These are phyloP conservation scores for Crotophaga sulcirostris DNA, from an alignment of 2,113 vertebrate genomes.

Conservation along the genomic window DNA sequence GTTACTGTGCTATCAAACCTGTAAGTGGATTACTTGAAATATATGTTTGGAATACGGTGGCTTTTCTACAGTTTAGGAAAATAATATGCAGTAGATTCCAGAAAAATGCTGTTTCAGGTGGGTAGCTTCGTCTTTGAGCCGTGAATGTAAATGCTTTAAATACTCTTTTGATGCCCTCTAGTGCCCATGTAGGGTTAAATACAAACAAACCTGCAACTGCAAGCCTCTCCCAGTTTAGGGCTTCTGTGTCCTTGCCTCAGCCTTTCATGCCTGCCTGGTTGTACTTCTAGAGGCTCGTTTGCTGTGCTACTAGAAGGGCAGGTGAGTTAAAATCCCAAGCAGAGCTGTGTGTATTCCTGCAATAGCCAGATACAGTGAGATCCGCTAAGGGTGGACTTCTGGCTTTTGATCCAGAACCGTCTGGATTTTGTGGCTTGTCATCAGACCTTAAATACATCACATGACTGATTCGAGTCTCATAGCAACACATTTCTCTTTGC, in stretches of 20 bases:
- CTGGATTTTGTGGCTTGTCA: slow-evolving; percentile 30
- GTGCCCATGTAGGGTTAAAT: slow-evolving; percentile 20
- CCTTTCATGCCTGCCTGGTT: background rate
- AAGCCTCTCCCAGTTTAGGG: background rate
- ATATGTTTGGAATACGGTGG: background rate
- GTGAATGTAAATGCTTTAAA: background rate
- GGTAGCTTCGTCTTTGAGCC: background rate
- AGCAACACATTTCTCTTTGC: slow-evolving; percentile 58
- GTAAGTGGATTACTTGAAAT: background rate
- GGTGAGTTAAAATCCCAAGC: background rate
- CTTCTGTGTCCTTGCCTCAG: background rate
- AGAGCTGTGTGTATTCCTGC: background rate
- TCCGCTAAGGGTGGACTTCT: background rate
- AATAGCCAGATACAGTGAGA: background rate
- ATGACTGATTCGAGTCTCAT: slow-evolving; percentile 53
- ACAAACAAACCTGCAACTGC: background rate
- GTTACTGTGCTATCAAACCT: background rate
- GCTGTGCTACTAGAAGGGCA: background rate
- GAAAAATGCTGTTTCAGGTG: background rate
- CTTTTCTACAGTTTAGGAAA: background rate
- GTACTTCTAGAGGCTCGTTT: background rate
- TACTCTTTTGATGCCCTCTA: slow-evolving; percentile 65
- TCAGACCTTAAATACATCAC: slow-evolving; percentile 23
- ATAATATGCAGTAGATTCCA: slow-evolving; percentile 3
- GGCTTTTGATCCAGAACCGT: background rate